Evolutionary conservation across 2,888 invertebrate genomes (phyloP), one percentile per base, ranked within the genome.

Genomic region (Chrysolina haemoptera): DNA sequence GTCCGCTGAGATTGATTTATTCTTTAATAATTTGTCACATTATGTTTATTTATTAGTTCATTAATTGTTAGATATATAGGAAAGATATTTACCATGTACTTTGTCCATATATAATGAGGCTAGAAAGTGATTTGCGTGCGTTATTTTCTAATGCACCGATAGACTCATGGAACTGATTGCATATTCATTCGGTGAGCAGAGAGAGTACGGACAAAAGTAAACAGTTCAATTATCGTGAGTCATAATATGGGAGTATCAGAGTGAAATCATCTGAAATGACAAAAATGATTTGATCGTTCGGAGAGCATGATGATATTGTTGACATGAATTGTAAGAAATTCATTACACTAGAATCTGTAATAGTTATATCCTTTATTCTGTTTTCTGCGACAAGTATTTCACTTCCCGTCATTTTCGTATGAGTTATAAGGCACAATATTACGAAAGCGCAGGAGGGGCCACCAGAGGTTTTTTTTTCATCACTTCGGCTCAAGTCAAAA

Each of bases 11-110:
- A 69, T 72, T 80, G 79, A 81, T 81, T 81, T 81, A 81, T 80
- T 78, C 72, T 55, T 69, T 46, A 75, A 81, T 81, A 80, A 81
- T 81, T 81, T 81, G 80, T 80, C 81, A 81, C 80, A 81, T 81
- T 80, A 80, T 76, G 75, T 76, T 77, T 79, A 80, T 81, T 81
- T 81, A 81, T 80, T 76, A 70, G 80, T 74, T 76, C 80, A 78
- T 81, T 81, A 80, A 81, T 81, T 80, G 79, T 73, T 66, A 76
- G 77, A 80, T 80, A 79, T 59, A 59, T 67, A 53, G 79, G 73
- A 80, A 79, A 78, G 78, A 78, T 78, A 78, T 76, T 80, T 78
- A 73, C 76, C 75, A 78, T 78, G 79, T 81, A 69, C 68, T 75
- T 65, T 65, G 80, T 79, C 75, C 70, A 79, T 81, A 78, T 79